phyloP scores from a whole-genome alignment of 2,113 vertebrate genomes.

The Grammomys surdaster region DNA sequence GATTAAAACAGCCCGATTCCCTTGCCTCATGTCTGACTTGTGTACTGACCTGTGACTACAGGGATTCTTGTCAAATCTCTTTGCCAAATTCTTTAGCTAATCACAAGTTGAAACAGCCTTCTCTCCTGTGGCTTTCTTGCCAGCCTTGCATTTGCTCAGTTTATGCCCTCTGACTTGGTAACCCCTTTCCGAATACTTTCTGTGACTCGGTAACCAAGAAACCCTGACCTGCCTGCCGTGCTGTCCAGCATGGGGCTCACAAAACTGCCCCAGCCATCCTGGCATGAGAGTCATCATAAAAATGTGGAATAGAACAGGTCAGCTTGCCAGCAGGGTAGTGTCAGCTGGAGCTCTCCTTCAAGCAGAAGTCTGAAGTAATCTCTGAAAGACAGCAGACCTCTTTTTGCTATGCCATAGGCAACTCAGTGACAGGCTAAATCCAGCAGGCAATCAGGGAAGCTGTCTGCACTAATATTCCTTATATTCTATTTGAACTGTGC shows the following conservation, averaged over 20 bases:
- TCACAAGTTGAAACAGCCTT: not conserved
- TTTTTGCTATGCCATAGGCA: not conserved
- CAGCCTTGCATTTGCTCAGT: not conserved
- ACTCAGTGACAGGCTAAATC: not conserved
- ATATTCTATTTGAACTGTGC: accelerated
- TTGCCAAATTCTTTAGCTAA: not conserved
- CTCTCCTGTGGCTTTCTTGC: not conserved
- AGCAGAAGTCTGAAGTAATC: accelerated
- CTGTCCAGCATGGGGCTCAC: not conserved
- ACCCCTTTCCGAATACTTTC: not conserved
- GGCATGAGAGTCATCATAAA: not conserved
- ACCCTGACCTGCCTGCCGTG: not conserved
- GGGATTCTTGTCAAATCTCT: not conserved
- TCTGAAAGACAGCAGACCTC: not conserved
- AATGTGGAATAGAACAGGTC: accelerated
- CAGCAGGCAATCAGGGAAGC: accelerated
- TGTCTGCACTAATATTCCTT: not conserved
- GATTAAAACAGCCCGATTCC: not conserved
- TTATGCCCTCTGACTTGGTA: not conserved
- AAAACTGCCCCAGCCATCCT: not conserved
- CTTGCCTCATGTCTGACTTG: not conserved
- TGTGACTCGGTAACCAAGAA: not conserved
- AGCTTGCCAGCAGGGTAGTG: not conserved
- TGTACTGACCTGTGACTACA: not conserved
- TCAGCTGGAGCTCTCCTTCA: not conserved